A percentile compares a stretch with the other conserved stretches of the same genome.
These are phyloP conservation scores for Pleuronectes platessa DNA, from an alignment of 2,113 vertebrate genomes.

Conservation along the genomic window DNA sequence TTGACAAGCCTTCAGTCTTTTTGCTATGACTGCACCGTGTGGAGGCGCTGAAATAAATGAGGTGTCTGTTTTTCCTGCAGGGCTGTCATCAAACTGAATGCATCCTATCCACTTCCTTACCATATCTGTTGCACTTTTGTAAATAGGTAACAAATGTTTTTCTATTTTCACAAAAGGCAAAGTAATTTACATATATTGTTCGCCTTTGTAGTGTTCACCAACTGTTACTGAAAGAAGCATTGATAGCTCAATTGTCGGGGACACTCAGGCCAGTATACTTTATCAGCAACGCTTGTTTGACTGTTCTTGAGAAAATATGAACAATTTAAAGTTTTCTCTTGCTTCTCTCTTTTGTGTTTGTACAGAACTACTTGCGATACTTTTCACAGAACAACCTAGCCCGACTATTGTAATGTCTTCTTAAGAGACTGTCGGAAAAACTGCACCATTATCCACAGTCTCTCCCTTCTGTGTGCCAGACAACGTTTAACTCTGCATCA, in stretches of 20 bases:
- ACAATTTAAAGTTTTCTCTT: too few relatives aligned
- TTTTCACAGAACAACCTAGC: too few relatives aligned
- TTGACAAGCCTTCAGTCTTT: neutral
- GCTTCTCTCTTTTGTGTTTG: too few relatives aligned
- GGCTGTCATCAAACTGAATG: neutral
- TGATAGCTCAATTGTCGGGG: neutral
- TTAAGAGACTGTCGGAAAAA: too few relatives aligned
- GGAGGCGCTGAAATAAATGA: neutral
- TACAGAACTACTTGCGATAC: too few relatives aligned
- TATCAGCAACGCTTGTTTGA: neutral
- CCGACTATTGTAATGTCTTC: too few relatives aligned
- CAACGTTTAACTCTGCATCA: neutral
- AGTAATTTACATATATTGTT: neutral
- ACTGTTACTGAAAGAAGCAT: neutral
- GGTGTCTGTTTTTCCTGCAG: slow-evolving; percentile 1
- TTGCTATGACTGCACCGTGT: neutral
- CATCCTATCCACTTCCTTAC: neutral
- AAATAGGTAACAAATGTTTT: neutral
- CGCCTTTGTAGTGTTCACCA: too few relatives aligned
- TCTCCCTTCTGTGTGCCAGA: neutral
- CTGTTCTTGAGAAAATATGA: too few relatives aligned
- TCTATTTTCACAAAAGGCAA: neutral
- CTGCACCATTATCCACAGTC: too few relatives aligned
- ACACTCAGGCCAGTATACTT: neutral
- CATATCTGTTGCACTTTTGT: neutral